Percentiles rank a stretch among this genome's conserved stretches.
Conservation (phyloP, 2,113 vertebrate genomes). For the Nothocercus nigrocapillus region DNA sequence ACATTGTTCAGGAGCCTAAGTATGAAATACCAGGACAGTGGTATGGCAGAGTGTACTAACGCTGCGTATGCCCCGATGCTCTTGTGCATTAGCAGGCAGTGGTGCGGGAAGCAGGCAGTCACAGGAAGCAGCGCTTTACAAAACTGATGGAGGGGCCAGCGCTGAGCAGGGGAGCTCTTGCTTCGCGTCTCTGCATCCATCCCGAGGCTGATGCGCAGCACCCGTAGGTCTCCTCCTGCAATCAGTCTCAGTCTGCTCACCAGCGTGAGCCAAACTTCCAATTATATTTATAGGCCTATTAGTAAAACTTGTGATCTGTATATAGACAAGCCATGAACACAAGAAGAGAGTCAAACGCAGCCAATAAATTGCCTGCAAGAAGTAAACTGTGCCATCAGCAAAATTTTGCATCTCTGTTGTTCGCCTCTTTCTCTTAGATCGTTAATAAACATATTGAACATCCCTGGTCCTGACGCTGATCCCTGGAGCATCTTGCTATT, state of each 20-base stretch:
- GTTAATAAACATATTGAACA: constrained; percentile 75
- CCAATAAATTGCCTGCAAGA: constrained; percentile 53
- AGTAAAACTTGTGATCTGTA: constrained; percentile 48
- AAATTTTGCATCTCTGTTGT: constrained; percentile 63
- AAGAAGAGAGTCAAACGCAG: constrained; percentile 12
- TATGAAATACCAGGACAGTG: not conserved
- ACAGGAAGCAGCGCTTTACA: not conserved
- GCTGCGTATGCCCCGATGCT: not conserved
- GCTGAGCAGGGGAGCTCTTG: not conserved
- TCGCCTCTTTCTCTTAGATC: constrained; percentile 57
- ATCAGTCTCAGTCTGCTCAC: constrained; percentile 28
- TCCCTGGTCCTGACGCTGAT: constrained; percentile 53
- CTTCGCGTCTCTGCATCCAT: not conserved
- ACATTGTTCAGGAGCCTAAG: not conserved
- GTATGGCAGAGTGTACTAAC: too few species aligned
- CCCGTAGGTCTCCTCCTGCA: not conserved
- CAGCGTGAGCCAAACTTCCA: not conserved
- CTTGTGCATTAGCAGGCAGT: not conserved
- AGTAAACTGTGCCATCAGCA: constrained; percentile 64
- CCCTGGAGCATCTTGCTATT: constrained; percentile 71
- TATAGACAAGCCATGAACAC: constrained; percentile 24
- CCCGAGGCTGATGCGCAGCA: not conserved
- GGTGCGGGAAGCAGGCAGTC: not conserved
- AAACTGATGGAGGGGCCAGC: not conserved
- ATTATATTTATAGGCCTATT: constrained; percentile 63